Base-by-base conservation (phyloP, 2,113 vertebrate genomes). In the Ochotona curzoniae region DNA sequence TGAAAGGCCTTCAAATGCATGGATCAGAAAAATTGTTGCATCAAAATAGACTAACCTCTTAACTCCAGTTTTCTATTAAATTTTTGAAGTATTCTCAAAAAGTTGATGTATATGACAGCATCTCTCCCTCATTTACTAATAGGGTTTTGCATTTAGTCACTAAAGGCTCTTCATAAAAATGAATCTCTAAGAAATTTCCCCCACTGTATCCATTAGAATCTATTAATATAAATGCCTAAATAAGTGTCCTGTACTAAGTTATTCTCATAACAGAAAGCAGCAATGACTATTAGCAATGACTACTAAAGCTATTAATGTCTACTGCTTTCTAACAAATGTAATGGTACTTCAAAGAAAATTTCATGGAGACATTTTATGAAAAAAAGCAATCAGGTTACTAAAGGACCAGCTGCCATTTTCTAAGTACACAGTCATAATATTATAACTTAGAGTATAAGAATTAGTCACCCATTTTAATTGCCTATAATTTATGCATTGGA, bases 321-420 rank as follows among this genome's bases (percentile, higher is more conserved):
- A 30, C 69, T 71, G 83, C 84, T 96, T 94, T 97, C 71, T 80
- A 78, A 83, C 79, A 90, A 89, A 81, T 38, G 47, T 66, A 80
- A 13, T 85, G 49, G 6, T 84, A 79, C 23, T 63, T 76, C 82
- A 91, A 30, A 89, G 13, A 13, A 83, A 93, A 93, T 78, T 51
- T 85, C 84, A 87, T 57, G 35, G 70, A 67, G 25, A 57, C 67
- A 25, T 38, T 95, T 92, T 70, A 91, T 64, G 11, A 70, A 81
- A 47, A 90, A 92, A 91, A 66, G 70, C 74, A 96, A n/a, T 64
- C 38, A 83, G n/a, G 73, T 64, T 83, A 93, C 66, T 87, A 73
- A 85, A 93, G 70, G 88, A 35, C 64, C 73, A 90, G 83, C 54
- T 97, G 74, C 64, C 83, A 47, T 83, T 71, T 94, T 75, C 60